Evolutionary conservation across 2,797 vertebrate species (phyloP).

Genomic region (Urosaurus nigricauda): DNA sequence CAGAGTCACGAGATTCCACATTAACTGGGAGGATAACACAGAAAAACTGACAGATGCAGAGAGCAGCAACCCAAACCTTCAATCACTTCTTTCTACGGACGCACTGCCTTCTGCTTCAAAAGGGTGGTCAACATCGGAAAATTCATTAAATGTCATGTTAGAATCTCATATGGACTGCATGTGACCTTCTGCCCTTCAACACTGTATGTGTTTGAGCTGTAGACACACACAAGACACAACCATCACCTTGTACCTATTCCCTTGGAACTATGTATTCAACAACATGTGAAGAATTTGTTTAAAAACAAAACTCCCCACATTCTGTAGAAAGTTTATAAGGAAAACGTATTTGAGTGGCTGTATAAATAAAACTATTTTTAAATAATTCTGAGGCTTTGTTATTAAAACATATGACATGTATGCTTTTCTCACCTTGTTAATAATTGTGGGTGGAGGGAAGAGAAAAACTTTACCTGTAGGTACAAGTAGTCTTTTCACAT

Average conservation of each 20-base stretch:
- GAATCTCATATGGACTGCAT: slow-evolving; percentile 89
- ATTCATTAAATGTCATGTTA: slow-evolving; percentile 86
- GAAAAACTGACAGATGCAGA: slow-evolving; percentile 87
- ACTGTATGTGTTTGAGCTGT: slow-evolving; percentile 75
- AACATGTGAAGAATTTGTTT: slow-evolving; percentile 82
- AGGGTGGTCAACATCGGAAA: slow-evolving; percentile 85
- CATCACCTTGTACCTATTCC: slow-evolving; percentile 76
- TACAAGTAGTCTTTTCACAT: slow-evolving; percentile 20
- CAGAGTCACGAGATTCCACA: slow-evolving; percentile 87
- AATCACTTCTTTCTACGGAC: slow-evolving; percentile 84
- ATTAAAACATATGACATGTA: slow-evolving; percentile 69
- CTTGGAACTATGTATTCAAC: slow-evolving; percentile 77
- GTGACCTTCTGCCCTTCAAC: slow-evolving; percentile 80
- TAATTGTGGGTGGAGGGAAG: neutral
- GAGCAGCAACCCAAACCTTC: slow-evolving; percentile 84
- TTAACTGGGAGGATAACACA: slow-evolving; percentile 87
- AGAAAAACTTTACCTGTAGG: neutral
- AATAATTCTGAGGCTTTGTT: slow-evolving; percentile 80
- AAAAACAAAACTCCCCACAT: slow-evolving; percentile 66
- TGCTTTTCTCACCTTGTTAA: slow-evolving; percentile 40
- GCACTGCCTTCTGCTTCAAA: slow-evolving; percentile 85
- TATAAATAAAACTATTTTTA: slow-evolving; percentile 79
- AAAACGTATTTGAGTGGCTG: slow-evolving; percentile 79
- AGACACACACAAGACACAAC: slow-evolving; percentile 60
- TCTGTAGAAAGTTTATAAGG: slow-evolving; percentile 83